Evolutionary conservation across 2,888 invertebrate genomes (phyloP), one percentile per base, ranked within the genome.

Genomic region (Agrochola lychnidis): DNA sequence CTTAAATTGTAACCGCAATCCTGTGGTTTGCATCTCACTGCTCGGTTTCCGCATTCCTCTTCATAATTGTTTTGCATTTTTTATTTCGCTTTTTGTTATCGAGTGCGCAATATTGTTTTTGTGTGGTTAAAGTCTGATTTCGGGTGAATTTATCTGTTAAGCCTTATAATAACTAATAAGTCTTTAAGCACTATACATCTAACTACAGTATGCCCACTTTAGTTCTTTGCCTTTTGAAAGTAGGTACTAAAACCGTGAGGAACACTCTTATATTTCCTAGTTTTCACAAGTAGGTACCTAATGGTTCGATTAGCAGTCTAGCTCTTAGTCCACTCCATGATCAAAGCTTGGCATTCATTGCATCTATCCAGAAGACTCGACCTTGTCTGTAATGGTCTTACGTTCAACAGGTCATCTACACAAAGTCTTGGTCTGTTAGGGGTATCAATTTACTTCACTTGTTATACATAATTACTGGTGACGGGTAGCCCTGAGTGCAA

Each of bases 401-500:
- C 16, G 61, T 67, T 57, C 22, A 30, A 67, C 14, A 22, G 2
- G 67, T 67, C 22, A 36, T 10, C 56, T 30, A 25, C 9, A 19
- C 9, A 61, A 30, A 12, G 36, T 36, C 30, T 67, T 22, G 59
- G 30, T 9, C 30, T 30, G 4, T 36, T n/a, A 36, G 2, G 22
- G 30, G 36, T 9, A 9, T n/a, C 30, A 22, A 16, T 61, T 30
- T 30, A 22, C 30, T 22, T 36, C 16, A 68, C 36, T 68, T 36
- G 62, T 59, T 59, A 36, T 36, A 59, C 7, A 4, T 62, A 70
- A 59, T 70, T 48, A 64, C 14, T 19, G 40, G 6, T 22, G 48
- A 53, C 71, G 77, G 80, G 36, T 66, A 87, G 61, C 85, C 83
- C 85, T 86, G 73, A 68, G 66, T 78, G 51, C 79, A 76, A 72